phyloP scores from a whole-genome alignment of 2,113 vertebrate genomes.

The Micronisus gabar region DNA sequence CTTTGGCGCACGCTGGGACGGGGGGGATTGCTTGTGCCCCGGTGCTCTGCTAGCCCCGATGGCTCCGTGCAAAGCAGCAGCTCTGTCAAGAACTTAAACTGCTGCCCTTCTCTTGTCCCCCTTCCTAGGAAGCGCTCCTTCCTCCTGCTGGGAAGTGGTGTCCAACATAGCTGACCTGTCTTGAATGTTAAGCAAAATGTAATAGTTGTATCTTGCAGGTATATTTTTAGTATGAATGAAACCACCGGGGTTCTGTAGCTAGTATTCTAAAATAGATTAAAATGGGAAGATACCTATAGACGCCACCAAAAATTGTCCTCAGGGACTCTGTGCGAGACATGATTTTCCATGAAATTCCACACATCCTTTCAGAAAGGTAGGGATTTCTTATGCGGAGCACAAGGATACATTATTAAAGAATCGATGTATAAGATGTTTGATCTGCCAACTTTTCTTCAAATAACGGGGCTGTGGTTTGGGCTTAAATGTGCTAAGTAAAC shows the following conservation, averaged over 20 bases:
- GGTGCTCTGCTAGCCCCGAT: neutral
- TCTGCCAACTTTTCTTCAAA: neutral
- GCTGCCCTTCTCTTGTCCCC: neutral
- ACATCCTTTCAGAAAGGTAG: neutral
- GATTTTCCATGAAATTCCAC: neutral
- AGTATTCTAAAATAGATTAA: neutral
- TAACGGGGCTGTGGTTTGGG: rapidly evolving
- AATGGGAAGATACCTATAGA: neutral
- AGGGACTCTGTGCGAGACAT: neutral
- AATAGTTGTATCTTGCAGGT: neutral
- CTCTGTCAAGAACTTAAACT: neutral
- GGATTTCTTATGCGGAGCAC: neutral
- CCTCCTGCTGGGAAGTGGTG: neutral
- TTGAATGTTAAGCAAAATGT: neutral
- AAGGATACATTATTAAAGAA: neutral
- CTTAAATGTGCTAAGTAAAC: neutral
- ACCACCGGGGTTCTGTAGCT: neutral
- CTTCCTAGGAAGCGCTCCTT: neutral
- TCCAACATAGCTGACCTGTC: neutral
- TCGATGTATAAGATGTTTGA: neutral
- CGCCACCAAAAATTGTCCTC: neutral
- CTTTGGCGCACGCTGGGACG: neutral
- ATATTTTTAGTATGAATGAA: neutral
- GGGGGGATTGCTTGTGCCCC: neutral
- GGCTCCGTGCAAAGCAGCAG: neutral